Evolutionary conservation across 2,797 vertebrate genomes (phyloP), one percentile per base, ranked within the genome.

Genomic region (Melanotaenia nigrans): DNA sequence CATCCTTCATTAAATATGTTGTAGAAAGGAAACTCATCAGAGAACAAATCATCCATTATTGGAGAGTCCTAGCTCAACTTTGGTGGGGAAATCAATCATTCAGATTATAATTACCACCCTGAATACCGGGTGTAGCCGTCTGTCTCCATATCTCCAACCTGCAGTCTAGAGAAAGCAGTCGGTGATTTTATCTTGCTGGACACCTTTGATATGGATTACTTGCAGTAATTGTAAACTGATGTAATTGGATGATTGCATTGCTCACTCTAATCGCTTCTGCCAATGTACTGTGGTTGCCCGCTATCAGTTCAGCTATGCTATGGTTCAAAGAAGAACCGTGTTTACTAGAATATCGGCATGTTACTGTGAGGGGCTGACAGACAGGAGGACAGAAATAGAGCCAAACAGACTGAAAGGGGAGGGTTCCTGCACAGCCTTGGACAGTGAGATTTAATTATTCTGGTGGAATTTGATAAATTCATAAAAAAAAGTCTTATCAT

Each of bases 1-100:
- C 51, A 3, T 76, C 51, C 65, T 81, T 82, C 66, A 86, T 88
- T 83, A 83, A 81, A 79, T 79, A 65, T 71, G 73, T 83, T 78
- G 75, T 85, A 16, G 60, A 68, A 55, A 62, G 65, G 79, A 82
- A 76, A 85, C 79, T 83, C 60, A 84, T 82, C 84, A 78, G 65
- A 78, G 65, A 54, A 70, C 18, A 79, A 81, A 86, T 73, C 73
- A 76, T 84, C 71, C n/a, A 14, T 78, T 75, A 79, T 64, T 78
- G 47, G 67, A 82, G 72, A 67, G 67, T 77, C 76, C 70, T 59
- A 70, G 77, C 69, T 81, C 64, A 75, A 54, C 55, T 53, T 5
- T 2, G 35, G 57, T 3, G 61, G 64, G 69, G 70, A 72, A 70
- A 83, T 90, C 25, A 83, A 85, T 85, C 68, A 73, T 3, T n/a